Evolutionary conservation across 2,888 invertebrate genomes (phyloP), one percentile per base, ranked within the genome.

Genomic region (Acleris emargana): DNA sequence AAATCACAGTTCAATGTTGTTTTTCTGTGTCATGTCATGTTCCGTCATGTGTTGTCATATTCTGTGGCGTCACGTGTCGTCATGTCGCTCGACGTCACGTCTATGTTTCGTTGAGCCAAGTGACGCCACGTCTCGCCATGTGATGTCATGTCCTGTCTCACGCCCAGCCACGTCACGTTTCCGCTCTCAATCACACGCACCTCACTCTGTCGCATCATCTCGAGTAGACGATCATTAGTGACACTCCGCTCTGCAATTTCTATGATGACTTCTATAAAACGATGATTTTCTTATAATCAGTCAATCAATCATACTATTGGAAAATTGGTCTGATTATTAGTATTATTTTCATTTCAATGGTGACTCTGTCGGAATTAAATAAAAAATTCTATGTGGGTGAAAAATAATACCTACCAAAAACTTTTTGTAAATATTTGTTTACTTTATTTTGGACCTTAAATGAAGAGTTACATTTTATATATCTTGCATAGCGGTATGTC

Each of bases 161-260:
- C 80, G 85, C 79, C 77, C 82, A 86, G 86, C 84, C 86, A 86
- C 86, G 88, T 87, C 90, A 90, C 86, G 87, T 91, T 90, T 91
- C 89, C 89, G 87, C 89, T 91, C 89, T 91, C 91, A 87, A 88
- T 89, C 87, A 86, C 89, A 83, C 88, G 89, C 91, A 89, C 89
- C 84, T 89, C 91, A 89, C 89, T 88, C 84, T 87, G 76, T 87
- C 86, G 87, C 87, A 87, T 88, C 91, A 91, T 90, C 80, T 80
- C 73, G 82, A 80, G 78, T 88, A 84, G 81, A 80, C 78, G 76
- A n/a, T 81, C 78, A 79, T 80, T 67, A 62, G 67, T 69, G 51
- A 54, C 73, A 72, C 73, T 78, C 73, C 80, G 81, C 79, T 84
- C 75, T 64, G 50, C 13, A 62, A 57, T 22, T 32, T 32, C 32